Evolutionary conservation across 1,140 invertebrate genomes (phyloP), one percentile per base, ranked within the genome.

Genomic region (Acromyrmex echinatior): DNA sequence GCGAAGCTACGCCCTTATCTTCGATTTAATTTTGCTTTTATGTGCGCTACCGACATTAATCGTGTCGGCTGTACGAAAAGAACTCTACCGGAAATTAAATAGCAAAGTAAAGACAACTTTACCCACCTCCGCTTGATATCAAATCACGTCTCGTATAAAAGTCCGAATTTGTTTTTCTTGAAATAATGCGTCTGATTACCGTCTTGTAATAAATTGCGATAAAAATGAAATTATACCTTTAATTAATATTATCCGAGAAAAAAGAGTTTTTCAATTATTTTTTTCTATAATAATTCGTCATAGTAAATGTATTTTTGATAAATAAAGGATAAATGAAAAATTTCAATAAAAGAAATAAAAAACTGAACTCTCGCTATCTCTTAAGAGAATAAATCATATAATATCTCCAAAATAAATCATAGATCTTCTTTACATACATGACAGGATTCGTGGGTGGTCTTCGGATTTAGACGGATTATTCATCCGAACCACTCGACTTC

Each of bases 401-500:
- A 82, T 62, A 28, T 51, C 25, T 82, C 16, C 35, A 74, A 63
- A 74, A 84, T 84, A 84, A 84, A 84, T 84, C 80, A 84, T 45
- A 18, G 9, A 25, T 9, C 53, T 63, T 71, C 56, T 84, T 76
- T 63, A 31, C 70, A 21, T 49, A 35, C 39, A 18, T 21, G 70
- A 49, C 70, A 62, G 80, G 63, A 74, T 39, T 62, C 49, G 49
- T 86, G 84, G 84, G 84, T 86, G 73, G 84, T 80, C 76, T 51
- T 80, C 31, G 74, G 63, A 56, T 80, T 76, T 86, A 86, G 76
- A 86, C 79, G 70, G 86, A 88, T 88, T 87, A 84, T 84, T 88
- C 74, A 73, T 77, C 68, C 77, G 68, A 82, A 12, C 79, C 87
- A 71, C 74, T 70, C 76, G 62, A 78, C 65, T 80, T 86, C 60